These are phyloP conservation scores for Amblyopsis rosae DNA, from an alignment of 2,113 vertebrate genomes.

Conservation along the genomic window DNA sequence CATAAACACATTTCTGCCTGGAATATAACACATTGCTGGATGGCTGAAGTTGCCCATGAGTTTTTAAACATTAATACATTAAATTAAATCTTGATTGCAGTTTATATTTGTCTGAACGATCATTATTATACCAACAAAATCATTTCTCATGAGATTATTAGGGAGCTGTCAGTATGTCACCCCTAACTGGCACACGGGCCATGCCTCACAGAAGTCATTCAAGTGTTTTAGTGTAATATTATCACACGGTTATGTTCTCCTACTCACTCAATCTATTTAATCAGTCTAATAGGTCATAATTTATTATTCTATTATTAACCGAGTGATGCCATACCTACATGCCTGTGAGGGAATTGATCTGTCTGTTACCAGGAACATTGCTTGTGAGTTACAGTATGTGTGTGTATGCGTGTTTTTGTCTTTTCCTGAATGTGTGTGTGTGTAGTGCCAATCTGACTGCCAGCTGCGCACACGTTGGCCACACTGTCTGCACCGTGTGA, in stretches of 20 bases:
- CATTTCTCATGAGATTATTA: constrained; percentile 62
- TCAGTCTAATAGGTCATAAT: constrained; percentile 75
- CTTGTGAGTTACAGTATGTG: not conserved
- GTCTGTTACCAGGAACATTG: constrained; percentile 50
- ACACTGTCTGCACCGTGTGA: not conserved
- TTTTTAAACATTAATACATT: constrained; percentile 32
- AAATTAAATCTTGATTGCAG: not conserved
- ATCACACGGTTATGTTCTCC: constrained; percentile 61
- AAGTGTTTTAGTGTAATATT: constrained; percentile 65
- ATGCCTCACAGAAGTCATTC: constrained; percentile 60
- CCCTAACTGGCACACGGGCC: constrained; percentile 46
- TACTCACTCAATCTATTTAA: constrained; percentile 70
- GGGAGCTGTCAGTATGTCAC: constrained; percentile 45
- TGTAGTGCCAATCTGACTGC: not conserved
- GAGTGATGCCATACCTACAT: constrained; percentile 69
- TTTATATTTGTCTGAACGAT: constrained; percentile 19
- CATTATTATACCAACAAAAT: constrained; percentile 57
- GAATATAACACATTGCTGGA: constrained; percentile 13
- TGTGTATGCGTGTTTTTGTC: constrained; percentile 5
- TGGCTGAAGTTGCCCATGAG: not conserved
- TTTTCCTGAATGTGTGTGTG: not conserved
- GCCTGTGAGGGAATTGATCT: constrained; percentile 55
- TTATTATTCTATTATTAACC: constrained; percentile 75
- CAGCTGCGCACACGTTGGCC: constrained; percentile 9
- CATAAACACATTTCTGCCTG: constrained; percentile 20